Base-by-base conservation (phyloP, 2,888 invertebrate species). In the Cyclophora albipunctata region DNA sequence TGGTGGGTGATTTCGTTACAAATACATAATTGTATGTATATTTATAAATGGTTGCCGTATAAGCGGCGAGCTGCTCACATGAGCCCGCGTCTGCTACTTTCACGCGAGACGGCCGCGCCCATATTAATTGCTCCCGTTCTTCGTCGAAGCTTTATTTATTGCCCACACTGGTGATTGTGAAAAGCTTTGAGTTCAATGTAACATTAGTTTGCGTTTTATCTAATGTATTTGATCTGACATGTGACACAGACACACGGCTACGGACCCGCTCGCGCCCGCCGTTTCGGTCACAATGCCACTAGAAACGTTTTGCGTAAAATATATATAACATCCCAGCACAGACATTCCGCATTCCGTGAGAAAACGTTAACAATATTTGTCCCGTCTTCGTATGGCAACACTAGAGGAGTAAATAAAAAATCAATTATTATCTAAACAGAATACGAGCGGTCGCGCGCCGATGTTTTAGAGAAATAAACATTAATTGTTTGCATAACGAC, bases 91-190 rank as follows among this genome's bases (percentile, higher is more conserved):
- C 76, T 72, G 79, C 81, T 75, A 86, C 87, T 87, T 87, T 87
- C 86, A 82, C 86, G 81, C 77, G 72, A 73, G 78, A 63, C 79
- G 71, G 85, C 73, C 87, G 82, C 87, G 81, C 85, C 87, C 83
- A 86, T 84, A 82, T 85, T 87, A 86, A 88, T 87, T 86, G 88
- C 85, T 87, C 87, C 82, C 84, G 85, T 87, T 87, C 86, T 82
- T 84, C 80, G 81, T 60, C 76, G 82, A 86, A 86, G 84, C 81
- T 81, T 87, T 85, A 88, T 88, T 88, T 87, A 87, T 88, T 82
- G 77, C 83, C 78, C 74, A 75, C 73, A 66, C 77, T 73, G 77
- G 78, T 81, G 84, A 86, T 86, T 84, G 86, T 85, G 84, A 84
- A 86, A 85, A 86, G 81, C 78, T 82, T 75, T 75, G 79, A 82